Percentiles rank a stretch among this genome's conserved stretches.
These are phyloP conservation scores for Callospermophilus lateralis DNA, from an alignment of 2,113 vertebrate genomes.

Conservation along the genomic window DNA sequence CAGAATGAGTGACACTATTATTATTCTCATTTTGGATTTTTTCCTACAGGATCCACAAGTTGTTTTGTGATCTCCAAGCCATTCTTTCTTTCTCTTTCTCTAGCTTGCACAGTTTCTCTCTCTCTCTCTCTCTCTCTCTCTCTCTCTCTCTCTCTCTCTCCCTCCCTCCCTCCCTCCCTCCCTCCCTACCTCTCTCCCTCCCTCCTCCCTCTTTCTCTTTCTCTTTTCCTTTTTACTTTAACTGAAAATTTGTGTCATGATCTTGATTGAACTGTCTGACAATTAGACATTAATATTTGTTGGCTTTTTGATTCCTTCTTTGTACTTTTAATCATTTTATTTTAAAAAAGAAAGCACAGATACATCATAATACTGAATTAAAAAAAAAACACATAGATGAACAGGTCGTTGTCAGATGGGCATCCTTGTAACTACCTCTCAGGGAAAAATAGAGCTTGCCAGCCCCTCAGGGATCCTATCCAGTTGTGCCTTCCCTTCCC, in stretches of 20 bases:
- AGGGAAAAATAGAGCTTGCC: neutral
- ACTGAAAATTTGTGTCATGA: neutral
- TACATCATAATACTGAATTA: neutral
- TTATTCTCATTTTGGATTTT: neutral
- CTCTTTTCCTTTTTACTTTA: neutral
- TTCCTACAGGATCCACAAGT: neutral
- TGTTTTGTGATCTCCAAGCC: neutral
- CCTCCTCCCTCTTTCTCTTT: neutral
- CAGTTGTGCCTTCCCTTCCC: no score
- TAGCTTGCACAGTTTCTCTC: no score
- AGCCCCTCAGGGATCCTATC: no score
- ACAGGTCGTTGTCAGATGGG: neutral
- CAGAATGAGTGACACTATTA: constrained; percentile 6
- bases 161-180: no score
- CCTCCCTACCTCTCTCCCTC: no score
- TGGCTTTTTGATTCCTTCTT: constrained; percentile 30
- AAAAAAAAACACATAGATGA: neutral
- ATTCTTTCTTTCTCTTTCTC: neutral
- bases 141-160: no score
- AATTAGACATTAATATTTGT: constrained; percentile 11
- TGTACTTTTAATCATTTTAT: neutral
- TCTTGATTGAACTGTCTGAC: neutral
- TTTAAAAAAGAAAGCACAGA: constrained; percentile 44
- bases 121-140: no score
- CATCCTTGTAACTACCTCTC: neutral